These are phyloP conservation scores for Laticauda laticaudata DNA, from an alignment of 2,113 vertebrate genomes.

Conservation along the genomic window DNA sequence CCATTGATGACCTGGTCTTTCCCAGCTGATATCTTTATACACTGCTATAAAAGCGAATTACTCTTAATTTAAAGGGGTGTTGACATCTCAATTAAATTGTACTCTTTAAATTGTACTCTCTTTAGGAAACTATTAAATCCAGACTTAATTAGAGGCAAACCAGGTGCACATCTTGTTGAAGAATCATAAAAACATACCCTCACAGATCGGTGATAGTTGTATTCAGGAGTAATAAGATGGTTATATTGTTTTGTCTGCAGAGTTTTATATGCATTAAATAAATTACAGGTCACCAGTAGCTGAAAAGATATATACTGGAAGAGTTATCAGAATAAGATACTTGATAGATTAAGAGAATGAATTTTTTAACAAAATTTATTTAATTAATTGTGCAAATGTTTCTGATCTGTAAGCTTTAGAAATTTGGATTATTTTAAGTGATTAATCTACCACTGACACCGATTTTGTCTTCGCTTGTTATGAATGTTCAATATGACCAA, in stretches of 20 bases:
- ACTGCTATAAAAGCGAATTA: slow-evolving; percentile 73
- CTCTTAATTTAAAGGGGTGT: slow-evolving; percentile 70
- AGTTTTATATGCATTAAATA: not conserved
- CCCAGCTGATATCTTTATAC: slow-evolving; percentile 72
- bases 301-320: not conserved
- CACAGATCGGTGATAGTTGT: slow-evolving; percentile 36
- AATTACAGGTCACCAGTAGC: not conserved
- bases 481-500: not conserved
- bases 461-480: not conserved
- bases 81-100: slow-evolving; percentile 66
- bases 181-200: slow-evolving; percentile 56
- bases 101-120: slow-evolving; percentile 62
- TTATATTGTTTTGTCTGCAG: not conserved
- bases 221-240: not conserved
- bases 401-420: no score
- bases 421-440: not conserved
- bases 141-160: slow-evolving; percentile 66
- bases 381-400: not conserved
- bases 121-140: slow-evolving; percentile 61
- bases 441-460: not conserved
- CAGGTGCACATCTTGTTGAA: slow-evolving; percentile 55
- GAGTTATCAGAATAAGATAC: not conserved
- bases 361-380: not conserved
- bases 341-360: not conserved
- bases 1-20: slow-evolving; percentile 59